Conservation (phyloP, 2,888 invertebrate species). For the Clostera curtula region DNA sequence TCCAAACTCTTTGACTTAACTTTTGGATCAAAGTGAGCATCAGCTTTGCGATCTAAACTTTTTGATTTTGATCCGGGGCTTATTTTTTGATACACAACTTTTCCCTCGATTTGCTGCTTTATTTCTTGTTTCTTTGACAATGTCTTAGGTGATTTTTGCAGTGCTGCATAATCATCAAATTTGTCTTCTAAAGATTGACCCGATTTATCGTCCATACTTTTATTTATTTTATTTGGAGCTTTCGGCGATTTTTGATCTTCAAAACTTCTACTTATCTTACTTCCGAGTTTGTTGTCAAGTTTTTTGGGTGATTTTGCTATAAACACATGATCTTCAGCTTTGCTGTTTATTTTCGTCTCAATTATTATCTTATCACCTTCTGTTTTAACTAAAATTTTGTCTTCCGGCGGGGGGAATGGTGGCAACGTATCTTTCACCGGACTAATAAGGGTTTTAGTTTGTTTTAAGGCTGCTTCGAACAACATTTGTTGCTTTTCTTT, state of each 20-base stretch:
- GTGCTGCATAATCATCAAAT: slow-evolving; percentile 70
- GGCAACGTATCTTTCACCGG: slow-evolving; percentile 83
- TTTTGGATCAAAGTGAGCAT: slow-evolving; percentile 73
- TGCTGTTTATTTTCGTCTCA: slow-evolving; percentile 83
- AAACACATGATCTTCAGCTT: slow-evolving; percentile 83
- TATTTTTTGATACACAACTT: slow-evolving; percentile 76
- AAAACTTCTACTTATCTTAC: slow-evolving; percentile 77
- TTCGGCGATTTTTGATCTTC: slow-evolving; percentile 75
- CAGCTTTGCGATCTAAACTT: slow-evolving; percentile 78
- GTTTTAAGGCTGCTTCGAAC: slow-evolving; percentile 84
- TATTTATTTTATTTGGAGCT: slow-evolving; percentile 73
- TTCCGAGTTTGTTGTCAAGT: slow-evolving; percentile 75
- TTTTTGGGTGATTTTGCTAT: slow-evolving; percentile 85
- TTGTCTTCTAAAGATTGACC: slow-evolving; percentile 78
- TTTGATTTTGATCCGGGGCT: slow-evolving; percentile 75
- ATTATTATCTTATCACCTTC: slow-evolving; percentile 81
- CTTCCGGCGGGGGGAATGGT: slow-evolving; percentile 82
- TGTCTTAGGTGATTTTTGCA: slow-evolving; percentile 76
- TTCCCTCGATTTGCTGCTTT: slow-evolving; percentile 78
- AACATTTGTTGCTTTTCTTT: slow-evolving; percentile 84
- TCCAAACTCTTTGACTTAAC: slow-evolving; percentile 81
- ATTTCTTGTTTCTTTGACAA: slow-evolving; percentile 76
- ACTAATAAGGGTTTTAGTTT: slow-evolving; percentile 82
- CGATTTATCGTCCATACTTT: slow-evolving; percentile 77
- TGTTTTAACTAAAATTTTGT: slow-evolving; percentile 81